Conservation (phyloP, 92 coral and sea anemone genomes). For the Phenganax marumi region DNA sequence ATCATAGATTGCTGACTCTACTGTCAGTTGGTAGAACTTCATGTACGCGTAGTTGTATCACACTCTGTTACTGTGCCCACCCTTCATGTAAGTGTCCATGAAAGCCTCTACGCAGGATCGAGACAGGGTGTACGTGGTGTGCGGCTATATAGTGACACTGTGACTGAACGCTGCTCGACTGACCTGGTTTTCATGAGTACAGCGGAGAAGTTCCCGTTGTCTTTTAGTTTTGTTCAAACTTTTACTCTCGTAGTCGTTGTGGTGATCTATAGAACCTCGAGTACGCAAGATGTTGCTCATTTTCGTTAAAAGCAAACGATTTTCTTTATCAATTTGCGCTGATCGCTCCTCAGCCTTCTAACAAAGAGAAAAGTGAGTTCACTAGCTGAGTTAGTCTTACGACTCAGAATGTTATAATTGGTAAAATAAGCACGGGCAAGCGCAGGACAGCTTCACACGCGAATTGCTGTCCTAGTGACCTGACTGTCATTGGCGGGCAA, state of each 20-base stretch:
- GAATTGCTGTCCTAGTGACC: no score
- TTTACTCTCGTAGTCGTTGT: conserved; percentile 17
- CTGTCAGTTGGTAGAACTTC: background rate
- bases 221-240: conserved; percentile 64
- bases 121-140: no score
- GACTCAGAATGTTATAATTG: background rate
- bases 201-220: conserved; percentile 84
- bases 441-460: no score
- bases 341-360: conserved; percentile 87
- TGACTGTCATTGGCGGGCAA: no score
- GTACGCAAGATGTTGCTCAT: conserved; percentile 95
- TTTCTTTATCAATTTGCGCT: conserved; percentile 89
- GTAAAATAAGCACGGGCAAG: background rate
- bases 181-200: conserved; percentile 98
- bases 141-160: no score
- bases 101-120: no score
- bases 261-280: conserved; percentile 63
- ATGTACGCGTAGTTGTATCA: background rate
- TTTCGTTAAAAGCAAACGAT: conserved; percentile 87
- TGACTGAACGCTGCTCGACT: background rate
- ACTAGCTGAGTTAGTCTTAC: background rate
- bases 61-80: no score
- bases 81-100: no score
- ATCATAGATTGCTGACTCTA: no score
- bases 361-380: background rate